These are phyloP conservation scores for Scaptomyza tumidula DNA, from an alignment of 2,888 invertebrate genomes.

Conservation along the genomic window DNA sequence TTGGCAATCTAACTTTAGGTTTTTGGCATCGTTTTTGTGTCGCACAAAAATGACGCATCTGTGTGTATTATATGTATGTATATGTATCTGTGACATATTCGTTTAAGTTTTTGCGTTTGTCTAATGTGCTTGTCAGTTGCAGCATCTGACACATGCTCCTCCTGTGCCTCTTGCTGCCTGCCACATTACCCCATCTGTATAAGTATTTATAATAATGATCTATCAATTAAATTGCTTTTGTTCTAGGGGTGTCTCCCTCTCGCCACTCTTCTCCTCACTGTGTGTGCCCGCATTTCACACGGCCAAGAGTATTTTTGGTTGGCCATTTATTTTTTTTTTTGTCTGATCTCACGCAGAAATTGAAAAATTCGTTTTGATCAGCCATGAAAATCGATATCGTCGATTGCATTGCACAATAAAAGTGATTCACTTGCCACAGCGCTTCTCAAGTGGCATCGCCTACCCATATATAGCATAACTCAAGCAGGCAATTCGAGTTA, in stretches of 20 bases:
- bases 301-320: slow-evolving; percentile 6
- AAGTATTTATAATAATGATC: slow-evolving; percentile 28
- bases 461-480: slow-evolving; percentile 39
- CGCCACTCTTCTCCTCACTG: too few species aligned
- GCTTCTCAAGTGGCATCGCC: slow-evolving; percentile 45
- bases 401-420: slow-evolving; percentile 60
- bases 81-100: slow-evolving; percentile 14
- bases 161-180: neutral
- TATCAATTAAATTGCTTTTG: slow-evolving; percentile 45
- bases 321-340: slow-evolving; percentile 24
- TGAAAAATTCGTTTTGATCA: slow-evolving; percentile 61
- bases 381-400: slow-evolving; percentile 42
- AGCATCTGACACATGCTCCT: slow-evolving; percentile 5
- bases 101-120: slow-evolving; percentile 1
- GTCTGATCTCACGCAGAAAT: slow-evolving; percentile 18
- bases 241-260: neutral
- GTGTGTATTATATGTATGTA: neutral
- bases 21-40: slow-evolving; percentile 2
- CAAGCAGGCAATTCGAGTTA: slow-evolving; percentile 23
- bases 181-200: slow-evolving; percentile 1
- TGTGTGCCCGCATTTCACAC: slow-evolving; percentile 52
- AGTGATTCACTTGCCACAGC: slow-evolving; percentile 65
- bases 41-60: slow-evolving; percentile 10
- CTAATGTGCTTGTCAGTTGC: slow-evolving; percentile 1
- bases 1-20: neutral